These are phyloP conservation scores for Nemapogon koenigi DNA, from an alignment of 2,888 invertebrate species.

Conservation along the genomic window DNA sequence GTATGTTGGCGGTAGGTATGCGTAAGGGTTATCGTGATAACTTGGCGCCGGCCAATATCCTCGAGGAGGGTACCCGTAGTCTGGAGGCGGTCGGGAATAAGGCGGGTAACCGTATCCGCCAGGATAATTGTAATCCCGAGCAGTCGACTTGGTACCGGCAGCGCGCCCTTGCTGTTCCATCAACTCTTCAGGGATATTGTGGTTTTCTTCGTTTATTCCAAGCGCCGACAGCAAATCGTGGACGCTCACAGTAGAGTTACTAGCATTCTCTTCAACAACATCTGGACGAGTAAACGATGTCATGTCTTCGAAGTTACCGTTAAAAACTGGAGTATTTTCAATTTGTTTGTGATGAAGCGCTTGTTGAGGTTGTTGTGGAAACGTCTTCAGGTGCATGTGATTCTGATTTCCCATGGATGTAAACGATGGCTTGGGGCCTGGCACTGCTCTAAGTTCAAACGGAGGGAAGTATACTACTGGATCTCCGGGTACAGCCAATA, in stretches of 20 bases:
- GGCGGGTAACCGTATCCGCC: slow-evolving; percentile 12
- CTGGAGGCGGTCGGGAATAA: slow-evolving; percentile 11
- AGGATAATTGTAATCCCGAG: slow-evolving; percentile 17
- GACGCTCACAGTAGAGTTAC: slow-evolving; percentile 22
- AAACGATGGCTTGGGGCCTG: slow-evolving; percentile 12
- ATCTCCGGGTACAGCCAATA: slow-evolving; percentile 6
- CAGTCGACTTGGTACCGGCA: slow-evolving; percentile 13
- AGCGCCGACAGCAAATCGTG: slow-evolving; percentile 26
- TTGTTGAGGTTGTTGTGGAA: not conserved
- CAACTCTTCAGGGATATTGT: slow-evolving; percentile 15
- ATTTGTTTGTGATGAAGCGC: not conserved
- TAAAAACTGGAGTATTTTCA: not conserved
- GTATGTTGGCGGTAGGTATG: slow-evolving; percentile 13
- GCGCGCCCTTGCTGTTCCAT: slow-evolving; percentile 20
- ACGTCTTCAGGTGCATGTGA: slow-evolving; percentile 14
- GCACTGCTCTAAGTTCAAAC: slow-evolving; percentile 26
- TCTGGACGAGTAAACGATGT: too few species aligned
- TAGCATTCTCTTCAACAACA: too few species aligned
- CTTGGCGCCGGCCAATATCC: slow-evolving; percentile 12
- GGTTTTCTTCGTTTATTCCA: slow-evolving; percentile 23
- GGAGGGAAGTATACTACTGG: slow-evolving; percentile 24
- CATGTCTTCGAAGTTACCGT: not conserved
- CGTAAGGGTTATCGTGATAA: slow-evolving; percentile 11
- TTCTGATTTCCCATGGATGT: not conserved
- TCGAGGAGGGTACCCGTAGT: slow-evolving; percentile 18